These are phyloP conservation scores for Dicrostonyx torquatus DNA, from an alignment of 2,797 vertebrate species.

Conservation along the genomic window DNA sequence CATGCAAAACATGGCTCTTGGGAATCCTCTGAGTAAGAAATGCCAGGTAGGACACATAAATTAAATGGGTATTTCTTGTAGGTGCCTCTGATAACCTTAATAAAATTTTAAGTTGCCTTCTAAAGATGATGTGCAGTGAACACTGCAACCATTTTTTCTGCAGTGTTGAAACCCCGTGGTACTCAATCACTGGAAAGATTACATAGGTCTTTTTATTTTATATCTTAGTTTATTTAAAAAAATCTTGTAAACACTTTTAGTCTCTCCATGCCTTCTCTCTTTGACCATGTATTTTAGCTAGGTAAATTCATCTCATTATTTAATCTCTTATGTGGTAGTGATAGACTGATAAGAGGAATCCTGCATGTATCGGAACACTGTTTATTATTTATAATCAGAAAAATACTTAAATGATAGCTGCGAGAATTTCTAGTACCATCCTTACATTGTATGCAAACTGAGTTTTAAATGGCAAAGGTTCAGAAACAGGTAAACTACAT, in stretches of 20 bases:
- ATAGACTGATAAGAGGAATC: not conserved
- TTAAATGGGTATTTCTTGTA: not conserved
- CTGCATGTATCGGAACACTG: not conserved
- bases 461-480: constrained; percentile 30
- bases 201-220: not conserved
- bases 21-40: not conserved
- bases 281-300: not conserved
- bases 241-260: constrained; percentile 44
- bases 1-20: not conserved
- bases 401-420: not conserved
- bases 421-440: not conserved
- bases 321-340: not conserved
- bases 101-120: not conserved
- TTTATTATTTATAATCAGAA: not conserved
- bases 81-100: not conserved
- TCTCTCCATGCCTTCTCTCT: not conserved
- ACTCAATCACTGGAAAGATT: not conserved
- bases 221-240: not conserved
- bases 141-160: not conserved
- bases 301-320: constrained; percentile 35
- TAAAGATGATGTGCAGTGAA: not conserved
- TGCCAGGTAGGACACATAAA: not conserved
- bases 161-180: not conserved
- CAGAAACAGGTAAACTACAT: constrained; percentile 16
- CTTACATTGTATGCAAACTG: constrained; percentile 22